Evolutionary conservation across 2,113 vertebrate species (phyloP).

Genomic region (Pelobates fuscus): DNA sequence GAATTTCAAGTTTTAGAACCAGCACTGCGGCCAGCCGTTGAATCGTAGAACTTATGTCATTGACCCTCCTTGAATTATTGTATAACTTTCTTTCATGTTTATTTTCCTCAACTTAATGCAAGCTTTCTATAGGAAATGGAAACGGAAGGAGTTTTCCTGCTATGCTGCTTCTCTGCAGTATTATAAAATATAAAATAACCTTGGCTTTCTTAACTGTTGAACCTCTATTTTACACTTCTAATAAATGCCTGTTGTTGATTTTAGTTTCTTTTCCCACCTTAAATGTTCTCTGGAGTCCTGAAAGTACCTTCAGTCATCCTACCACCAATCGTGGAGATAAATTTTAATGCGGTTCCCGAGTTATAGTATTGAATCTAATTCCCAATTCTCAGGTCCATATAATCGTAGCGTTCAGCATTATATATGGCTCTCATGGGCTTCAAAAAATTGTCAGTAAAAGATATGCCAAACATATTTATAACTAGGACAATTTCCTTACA

Average conservation of each 20-base stretch:
- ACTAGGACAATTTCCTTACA: slow-evolving; percentile 28
- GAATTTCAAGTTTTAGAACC: no score
- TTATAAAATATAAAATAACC: slow-evolving; percentile 13
- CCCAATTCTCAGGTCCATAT: slow-evolving; percentile 41
- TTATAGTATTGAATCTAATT: slow-evolving; percentile 39
- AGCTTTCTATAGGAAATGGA: no score
- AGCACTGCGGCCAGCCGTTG: no score
- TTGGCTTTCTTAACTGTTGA: slow-evolving; percentile 21
- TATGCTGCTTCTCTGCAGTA: neutral
- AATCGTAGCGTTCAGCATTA: slow-evolving; percentile 32
- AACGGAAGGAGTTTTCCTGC: no score
- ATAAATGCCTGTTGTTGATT: slow-evolving; percentile 50
- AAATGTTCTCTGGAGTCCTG: slow-evolving; percentile 44
- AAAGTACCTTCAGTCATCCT: slow-evolving; percentile 40
- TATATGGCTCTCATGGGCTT: slow-evolving; percentile 31
- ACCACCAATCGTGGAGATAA: slow-evolving; percentile 42
- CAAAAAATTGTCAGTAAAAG: slow-evolving; percentile 36
- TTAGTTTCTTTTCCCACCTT: slow-evolving; percentile 40
- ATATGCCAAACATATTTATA: slow-evolving; percentile 43
- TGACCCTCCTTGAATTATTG: no score
- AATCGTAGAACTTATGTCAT: no score
- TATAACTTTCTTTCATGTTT: no score
- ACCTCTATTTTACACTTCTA: slow-evolving; percentile 42
- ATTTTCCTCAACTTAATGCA: no score
- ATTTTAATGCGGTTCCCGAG: slow-evolving; percentile 46